Evolutionary conservation across 1,140 invertebrate genomes (phyloP).

Genomic region (Lepidotrigona ventralis): DNA sequence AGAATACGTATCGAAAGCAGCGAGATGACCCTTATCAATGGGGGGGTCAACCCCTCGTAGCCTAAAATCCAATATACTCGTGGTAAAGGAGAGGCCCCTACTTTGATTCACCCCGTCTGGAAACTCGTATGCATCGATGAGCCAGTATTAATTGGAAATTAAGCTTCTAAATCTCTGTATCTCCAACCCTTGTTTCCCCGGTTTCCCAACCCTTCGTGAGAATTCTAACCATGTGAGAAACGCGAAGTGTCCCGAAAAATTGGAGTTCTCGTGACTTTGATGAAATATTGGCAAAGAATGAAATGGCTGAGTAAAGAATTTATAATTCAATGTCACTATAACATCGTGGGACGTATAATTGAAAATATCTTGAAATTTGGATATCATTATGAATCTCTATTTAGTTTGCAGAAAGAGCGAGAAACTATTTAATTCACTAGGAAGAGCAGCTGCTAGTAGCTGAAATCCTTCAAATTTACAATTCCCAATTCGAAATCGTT

Average conservation of each 20-base stretch:
- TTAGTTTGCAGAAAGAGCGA: no score
- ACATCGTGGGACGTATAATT: no score
- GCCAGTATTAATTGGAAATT: conserved; percentile 71
- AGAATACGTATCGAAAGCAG: conserved; percentile 62
- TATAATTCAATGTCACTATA: no score
- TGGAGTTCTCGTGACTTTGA: not conserved
- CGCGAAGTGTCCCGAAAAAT: no score
- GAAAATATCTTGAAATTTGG: no score
- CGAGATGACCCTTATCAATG: conserved; percentile 75
- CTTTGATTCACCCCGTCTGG: conserved; percentile 53
- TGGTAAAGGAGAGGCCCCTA: conserved; percentile 62
- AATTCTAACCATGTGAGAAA: not conserved
- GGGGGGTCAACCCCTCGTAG: conserved; percentile 66
- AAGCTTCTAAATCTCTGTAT: conserved; percentile 51
- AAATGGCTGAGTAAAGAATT: no score
- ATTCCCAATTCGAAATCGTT: no score
- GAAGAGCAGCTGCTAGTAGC: no score
- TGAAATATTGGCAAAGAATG: not conserved
- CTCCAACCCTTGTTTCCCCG: conserved; percentile 8
- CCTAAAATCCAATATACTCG: conserved; percentile 76
- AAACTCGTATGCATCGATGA: conserved; percentile 63
- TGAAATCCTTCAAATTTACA: no score
- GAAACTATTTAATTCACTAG: no score
- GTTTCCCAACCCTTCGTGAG: not conserved
- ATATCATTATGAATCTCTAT: no score